phyloP scores from a whole-genome alignment of 1,140 invertebrate species.

The Atta colombica region DNA sequence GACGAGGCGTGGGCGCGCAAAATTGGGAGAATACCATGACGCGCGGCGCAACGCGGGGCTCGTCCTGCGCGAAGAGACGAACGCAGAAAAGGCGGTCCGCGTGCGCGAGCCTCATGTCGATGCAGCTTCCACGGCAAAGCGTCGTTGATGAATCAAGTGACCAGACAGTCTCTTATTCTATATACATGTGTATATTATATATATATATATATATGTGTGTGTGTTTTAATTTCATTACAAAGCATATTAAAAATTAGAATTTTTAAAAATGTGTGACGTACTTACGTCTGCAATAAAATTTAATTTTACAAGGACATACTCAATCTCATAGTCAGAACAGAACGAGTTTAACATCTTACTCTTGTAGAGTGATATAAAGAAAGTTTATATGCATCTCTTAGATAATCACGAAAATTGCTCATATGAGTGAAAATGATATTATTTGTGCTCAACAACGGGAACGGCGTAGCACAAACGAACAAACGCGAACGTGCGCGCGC shows the following conservation, averaged over 20 bases:
- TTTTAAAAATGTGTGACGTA: neutral
- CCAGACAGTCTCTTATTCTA: neutral
- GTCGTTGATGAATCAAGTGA: conserved; percentile 28
- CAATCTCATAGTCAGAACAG: too few species aligned
- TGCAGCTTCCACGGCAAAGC: conserved; percentile 24
- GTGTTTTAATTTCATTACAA: neutral
- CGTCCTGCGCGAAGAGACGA: conserved; percentile 42
- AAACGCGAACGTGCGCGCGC: conserved; percentile 50
- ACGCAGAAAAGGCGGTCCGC: conserved; percentile 51
- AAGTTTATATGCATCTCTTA: neutral
- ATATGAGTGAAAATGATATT: neutral
- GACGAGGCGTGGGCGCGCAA: conserved; percentile 44
- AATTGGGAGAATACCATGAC: conserved; percentile 56
- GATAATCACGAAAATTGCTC: neutral
- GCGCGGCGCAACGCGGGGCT: conserved; percentile 27
- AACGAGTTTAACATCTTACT: neutral
- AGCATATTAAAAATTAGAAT: neutral
- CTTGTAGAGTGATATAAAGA: neutral
- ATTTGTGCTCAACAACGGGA: conserved; percentile 4
- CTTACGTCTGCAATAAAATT: neutral
- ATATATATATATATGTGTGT: neutral
- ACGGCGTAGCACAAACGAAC: conserved; percentile 58
- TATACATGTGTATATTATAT: neutral
- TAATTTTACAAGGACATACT: neutral
- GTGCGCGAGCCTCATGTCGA: conserved; percentile 30